Evolutionary conservation across 2,797 vertebrate genomes (phyloP).

Genomic region (Xyrichtys novacula): DNA sequence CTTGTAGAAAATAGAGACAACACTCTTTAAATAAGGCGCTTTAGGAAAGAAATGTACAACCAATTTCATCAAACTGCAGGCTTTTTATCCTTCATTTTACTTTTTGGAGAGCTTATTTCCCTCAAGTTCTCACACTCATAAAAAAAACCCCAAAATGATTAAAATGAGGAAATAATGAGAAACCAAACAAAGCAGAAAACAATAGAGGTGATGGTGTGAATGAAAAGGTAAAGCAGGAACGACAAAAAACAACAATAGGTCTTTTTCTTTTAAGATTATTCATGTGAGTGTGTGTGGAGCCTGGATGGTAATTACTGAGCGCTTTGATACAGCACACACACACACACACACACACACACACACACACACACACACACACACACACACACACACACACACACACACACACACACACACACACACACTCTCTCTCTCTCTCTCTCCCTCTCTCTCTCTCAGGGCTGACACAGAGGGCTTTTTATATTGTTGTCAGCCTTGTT

Average conservation of each 20-base stretch:
- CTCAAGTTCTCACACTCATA: neutral
- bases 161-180: neutral
- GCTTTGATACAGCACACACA: constrained; percentile 2
- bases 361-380: constrained; percentile 1
- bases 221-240: neutral
- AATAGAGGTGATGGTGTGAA: neutral
- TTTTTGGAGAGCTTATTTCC: neutral
- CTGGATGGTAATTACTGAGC: constrained; percentile 15
- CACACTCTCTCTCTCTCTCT: too few relatives aligned
- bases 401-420: neutral
- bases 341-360: neutral
- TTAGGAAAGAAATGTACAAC: too few relatives aligned
- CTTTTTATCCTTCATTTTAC: neutral
- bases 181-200: too few relatives aligned
- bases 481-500: constrained; percentile 23
- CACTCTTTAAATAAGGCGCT: too few relatives aligned
- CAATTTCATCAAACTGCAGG: neutral
- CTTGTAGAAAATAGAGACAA: too few relatives aligned
- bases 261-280: neutral
- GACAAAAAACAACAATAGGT: neutral
- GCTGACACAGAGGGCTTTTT: constrained; percentile 9
- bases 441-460: too few relatives aligned
- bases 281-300: constrained; percentile 8
- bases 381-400: neutral
- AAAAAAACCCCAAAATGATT: neutral